Percentiles rank a stretch among this genome's conserved stretches.
Evolutionary conservation across 2,797 vertebrate species (phyloP).

Genomic region (Eutrigla gurnardus): DNA sequence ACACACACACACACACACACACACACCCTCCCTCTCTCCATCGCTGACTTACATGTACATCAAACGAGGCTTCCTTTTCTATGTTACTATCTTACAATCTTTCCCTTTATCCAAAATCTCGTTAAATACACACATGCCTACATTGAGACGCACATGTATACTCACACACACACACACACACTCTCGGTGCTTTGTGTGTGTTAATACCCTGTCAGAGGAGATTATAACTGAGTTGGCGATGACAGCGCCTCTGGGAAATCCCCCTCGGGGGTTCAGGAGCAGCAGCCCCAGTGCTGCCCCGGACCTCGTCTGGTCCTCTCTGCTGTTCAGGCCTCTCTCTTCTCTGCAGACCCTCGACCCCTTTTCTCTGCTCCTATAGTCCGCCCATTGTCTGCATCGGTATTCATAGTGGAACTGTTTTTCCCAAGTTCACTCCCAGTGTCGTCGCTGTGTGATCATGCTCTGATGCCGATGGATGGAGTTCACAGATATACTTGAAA

Average conservation of each 20-base stretch:
- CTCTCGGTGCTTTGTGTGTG: constrained; percentile 62
- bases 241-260: constrained; percentile 69
- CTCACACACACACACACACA: constrained; percentile 28
- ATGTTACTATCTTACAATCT: constrained; percentile 30
- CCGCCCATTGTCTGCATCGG: constrained; percentile 4
- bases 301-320: constrained; percentile 50
- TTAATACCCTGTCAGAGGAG: constrained; percentile 68
- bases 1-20: constrained; percentile 19
- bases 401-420: constrained; percentile 13
- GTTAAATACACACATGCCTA: constrained; percentile 42
- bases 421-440: background rate
- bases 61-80: constrained; percentile 38
- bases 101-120: constrained; percentile 38
- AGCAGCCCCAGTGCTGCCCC: constrained; percentile 34
- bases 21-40: constrained; percentile 17
- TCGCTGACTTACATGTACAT: constrained; percentile 20
- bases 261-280: constrained; percentile 62
- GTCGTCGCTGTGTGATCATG: background rate
- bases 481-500: background rate
- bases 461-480: background rate
- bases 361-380: constrained; percentile 15
- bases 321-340: constrained; percentile 28
- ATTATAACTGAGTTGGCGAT: constrained; percentile 68
- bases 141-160: constrained; percentile 24
- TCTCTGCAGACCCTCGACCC: background rate